These are phyloP conservation scores for Diglossa brunneiventris DNA, from an alignment of 2,113 vertebrate species.

Conservation along the genomic window DNA sequence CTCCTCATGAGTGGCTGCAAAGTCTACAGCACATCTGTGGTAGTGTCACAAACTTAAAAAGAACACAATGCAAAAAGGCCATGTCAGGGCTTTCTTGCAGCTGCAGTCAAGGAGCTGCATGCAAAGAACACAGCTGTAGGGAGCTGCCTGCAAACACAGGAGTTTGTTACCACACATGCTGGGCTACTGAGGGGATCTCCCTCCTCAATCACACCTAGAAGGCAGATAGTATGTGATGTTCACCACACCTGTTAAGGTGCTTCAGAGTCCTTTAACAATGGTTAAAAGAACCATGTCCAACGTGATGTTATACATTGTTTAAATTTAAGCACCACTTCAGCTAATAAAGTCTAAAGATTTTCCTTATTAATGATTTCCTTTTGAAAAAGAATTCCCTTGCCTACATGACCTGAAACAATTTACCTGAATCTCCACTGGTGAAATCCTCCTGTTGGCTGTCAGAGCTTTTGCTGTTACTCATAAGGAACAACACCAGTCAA, in stretches of 20 bases:
- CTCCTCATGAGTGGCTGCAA: background rate
- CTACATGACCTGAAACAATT: background rate
- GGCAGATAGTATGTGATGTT: background rate
- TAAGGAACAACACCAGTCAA: background rate
- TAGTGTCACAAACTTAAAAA: background rate
- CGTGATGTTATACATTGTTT: accelerated
- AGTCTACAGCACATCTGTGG: background rate
- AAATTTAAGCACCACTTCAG: background rate
- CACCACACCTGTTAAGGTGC: background rate
- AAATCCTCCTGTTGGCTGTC: background rate
- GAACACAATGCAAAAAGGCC: background rate
- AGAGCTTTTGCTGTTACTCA: background rate
- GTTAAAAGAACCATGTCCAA: background rate
- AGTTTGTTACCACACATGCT: background rate
- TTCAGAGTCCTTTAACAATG: background rate
- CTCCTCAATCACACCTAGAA: background rate
- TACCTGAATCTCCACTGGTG: background rate
- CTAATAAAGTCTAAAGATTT: background rate
- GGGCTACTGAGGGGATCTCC: background rate
- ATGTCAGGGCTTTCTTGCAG: background rate
- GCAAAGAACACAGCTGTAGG: background rate
- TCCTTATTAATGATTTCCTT: background rate
- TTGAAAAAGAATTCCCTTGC: background rate
- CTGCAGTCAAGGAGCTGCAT: background rate
- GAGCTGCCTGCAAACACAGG: background rate